Evolutionary conservation across 2,797 vertebrate species (phyloP).

Genomic region (Pantherophis alleghaniensis): DNA sequence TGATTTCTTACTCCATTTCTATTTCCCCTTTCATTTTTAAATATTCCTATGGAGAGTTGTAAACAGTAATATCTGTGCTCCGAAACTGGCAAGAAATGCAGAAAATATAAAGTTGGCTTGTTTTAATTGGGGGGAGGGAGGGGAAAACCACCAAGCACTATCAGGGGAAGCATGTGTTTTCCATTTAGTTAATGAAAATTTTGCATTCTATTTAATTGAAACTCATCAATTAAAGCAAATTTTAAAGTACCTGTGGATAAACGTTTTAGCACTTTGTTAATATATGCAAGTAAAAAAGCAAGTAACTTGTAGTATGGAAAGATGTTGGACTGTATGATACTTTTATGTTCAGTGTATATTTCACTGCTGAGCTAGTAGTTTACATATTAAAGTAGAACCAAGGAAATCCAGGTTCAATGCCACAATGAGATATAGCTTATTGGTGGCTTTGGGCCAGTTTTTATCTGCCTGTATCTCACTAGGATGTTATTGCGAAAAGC

Average conservation of each 20-base stretch:
- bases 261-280: background rate
- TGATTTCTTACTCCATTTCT: background rate
- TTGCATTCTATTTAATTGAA: background rate
- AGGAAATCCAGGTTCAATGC: background rate
- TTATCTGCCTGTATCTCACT: background rate
- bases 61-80: background rate
- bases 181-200: background rate
- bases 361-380: background rate
- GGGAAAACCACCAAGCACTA: background rate
- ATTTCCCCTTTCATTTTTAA: slow-evolving; percentile 4
- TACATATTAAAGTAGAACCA: background rate
- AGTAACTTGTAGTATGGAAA: background rate
- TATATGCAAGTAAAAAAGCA: background rate
- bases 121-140: background rate
- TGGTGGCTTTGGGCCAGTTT: background rate
- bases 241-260: background rate
- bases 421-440: background rate
- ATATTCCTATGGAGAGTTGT: background rate
- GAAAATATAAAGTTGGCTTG: background rate
- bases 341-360: background rate
- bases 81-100: background rate
- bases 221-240: background rate
- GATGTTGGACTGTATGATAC: background rate
- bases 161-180: background rate
- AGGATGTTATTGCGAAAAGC: background rate